phyloP scores from a whole-genome alignment of 2,888 invertebrate species.

The Branchellion lobata region DNA sequence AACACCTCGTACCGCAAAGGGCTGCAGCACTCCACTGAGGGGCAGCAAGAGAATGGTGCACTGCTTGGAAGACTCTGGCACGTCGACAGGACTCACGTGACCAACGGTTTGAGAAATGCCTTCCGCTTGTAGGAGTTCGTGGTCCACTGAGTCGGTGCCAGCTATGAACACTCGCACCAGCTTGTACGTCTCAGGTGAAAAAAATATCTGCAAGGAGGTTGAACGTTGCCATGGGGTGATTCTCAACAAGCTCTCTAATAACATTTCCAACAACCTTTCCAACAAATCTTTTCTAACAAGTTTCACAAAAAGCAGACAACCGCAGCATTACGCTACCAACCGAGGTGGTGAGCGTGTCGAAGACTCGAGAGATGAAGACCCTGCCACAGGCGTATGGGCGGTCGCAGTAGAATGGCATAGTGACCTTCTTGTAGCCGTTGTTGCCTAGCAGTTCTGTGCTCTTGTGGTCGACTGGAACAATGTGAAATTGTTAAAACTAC shows the following conservation, averaged over 20 bases:
- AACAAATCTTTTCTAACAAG: too few relatives aligned
- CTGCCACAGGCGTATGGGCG: conserved; percentile 34
- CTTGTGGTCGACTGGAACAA: conserved; percentile 5
- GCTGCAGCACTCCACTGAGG: conserved; percentile 1
- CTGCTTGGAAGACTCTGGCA: not conserved
- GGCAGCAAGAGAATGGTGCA: conserved; percentile 9
- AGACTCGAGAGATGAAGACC: conserved; percentile 11
- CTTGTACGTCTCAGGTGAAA: conserved; percentile 28
- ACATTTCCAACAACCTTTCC: too few relatives aligned
- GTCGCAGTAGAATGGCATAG: conserved; percentile 10
- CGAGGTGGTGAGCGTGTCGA: conserved; percentile 22
- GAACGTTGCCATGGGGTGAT: too few relatives aligned
- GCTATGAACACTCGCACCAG: conserved; percentile 19
- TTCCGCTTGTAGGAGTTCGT: conserved; percentile 18
- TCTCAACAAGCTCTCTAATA: too few relatives aligned
- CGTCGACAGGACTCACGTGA: not conserved
- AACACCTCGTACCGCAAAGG: conserved; percentile 4
- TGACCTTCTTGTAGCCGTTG: not conserved
- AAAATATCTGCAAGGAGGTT: conserved; percentile 28
- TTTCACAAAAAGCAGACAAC: too few relatives aligned
- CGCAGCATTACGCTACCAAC: too few relatives aligned
- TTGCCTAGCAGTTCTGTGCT: not conserved
- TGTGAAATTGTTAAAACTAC: not conserved
- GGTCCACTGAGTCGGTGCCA: conserved; percentile 29
- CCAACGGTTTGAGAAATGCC: not conserved